A percentile compares a stretch with the other conserved stretches of the same genome.
phyloP scores from a whole-genome alignment of 2,888 invertebrate species.

The Ectemnius cavifrons region DNA sequence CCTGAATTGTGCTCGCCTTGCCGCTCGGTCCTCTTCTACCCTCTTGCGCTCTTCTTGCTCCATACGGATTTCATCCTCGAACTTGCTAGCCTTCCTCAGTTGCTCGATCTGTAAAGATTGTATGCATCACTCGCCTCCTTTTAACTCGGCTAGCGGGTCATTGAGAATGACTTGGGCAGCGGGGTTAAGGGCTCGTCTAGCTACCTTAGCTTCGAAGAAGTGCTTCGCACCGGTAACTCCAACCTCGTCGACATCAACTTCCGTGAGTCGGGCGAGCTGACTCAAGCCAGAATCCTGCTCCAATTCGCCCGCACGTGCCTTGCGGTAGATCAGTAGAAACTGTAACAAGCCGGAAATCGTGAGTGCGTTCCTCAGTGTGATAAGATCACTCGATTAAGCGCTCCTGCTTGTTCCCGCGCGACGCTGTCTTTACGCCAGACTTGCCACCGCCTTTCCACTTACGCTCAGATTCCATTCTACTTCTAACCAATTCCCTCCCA shows the following conservation, averaged over 20 bases:
- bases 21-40: slow-evolving; percentile 90
- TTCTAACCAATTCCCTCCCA: too few species aligned
- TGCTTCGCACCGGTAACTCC: slow-evolving; percentile 96
- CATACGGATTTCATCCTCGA: slow-evolving; percentile 94
- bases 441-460: background rate
- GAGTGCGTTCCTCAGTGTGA: background rate
- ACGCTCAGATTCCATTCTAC: too few species aligned
- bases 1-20: slow-evolving; percentile 90
- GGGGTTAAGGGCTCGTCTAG: too few species aligned
- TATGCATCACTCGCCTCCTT: too few species aligned
- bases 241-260: slow-evolving; percentile 95
- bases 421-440: slow-evolving; percentile 3
- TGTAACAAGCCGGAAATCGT: slow-evolving; percentile 56
- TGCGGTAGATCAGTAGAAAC: slow-evolving; percentile 89
- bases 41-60: slow-evolving; percentile 94
- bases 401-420: background rate
- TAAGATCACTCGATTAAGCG: slow-evolving; percentile 18
- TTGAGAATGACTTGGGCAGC: too few species aligned
- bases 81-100: slow-evolving; percentile 89
- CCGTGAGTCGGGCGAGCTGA: slow-evolving; percentile 91
- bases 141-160: too few species aligned
- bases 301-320: slow-evolving; percentile 95
- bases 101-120: slow-evolving; percentile 85
- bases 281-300: slow-evolving; percentile 91
- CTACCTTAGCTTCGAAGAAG: slow-evolving; percentile 95